phyloP scores from a whole-genome alignment of 2,888 invertebrate species.

The Acrobasis suavella region DNA sequence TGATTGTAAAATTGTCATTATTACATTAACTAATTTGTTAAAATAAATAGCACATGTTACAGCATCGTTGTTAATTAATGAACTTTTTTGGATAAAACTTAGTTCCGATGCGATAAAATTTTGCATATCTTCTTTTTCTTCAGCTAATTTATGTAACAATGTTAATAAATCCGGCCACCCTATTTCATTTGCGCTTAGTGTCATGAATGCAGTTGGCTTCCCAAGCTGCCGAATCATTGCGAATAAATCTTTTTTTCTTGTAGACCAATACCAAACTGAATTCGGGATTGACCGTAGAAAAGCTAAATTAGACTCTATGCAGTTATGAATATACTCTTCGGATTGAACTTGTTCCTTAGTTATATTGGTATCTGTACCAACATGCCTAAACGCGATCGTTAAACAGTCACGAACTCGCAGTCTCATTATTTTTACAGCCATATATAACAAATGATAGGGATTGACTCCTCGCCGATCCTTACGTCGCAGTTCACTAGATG shows the following conservation, averaged over 20 bases:
- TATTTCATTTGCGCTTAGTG: conserved; percentile 57
- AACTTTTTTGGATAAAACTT: no score
- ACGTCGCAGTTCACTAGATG: conserved; percentile 42
- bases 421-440: conserved; percentile 34
- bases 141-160: conserved; percentile 44
- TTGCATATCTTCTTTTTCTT: no score
- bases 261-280: conserved; percentile 51
- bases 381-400: conserved; percentile 36
- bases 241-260: conserved; percentile 45
- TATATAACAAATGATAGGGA: conserved; percentile 42
- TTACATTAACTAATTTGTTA: no score
- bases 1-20: conserved; percentile 42
- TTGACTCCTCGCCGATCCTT: conserved; percentile 44
- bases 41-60: no score
- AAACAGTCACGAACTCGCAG: conserved; percentile 33
- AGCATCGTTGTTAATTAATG: no score
- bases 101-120: no score
- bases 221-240: conserved; percentile 24
- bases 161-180: conserved; percentile 45
- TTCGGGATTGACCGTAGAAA: conserved; percentile 53
- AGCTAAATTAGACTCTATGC: conserved; percentile 48
- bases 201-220: conserved; percentile 45
- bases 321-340: conserved; percentile 44
- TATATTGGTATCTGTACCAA: conserved; percentile 40
- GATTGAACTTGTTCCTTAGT: conserved; percentile 43